Conservation (phyloP, 2,113 vertebrate genomes). For the Sander vitreus region DNA sequence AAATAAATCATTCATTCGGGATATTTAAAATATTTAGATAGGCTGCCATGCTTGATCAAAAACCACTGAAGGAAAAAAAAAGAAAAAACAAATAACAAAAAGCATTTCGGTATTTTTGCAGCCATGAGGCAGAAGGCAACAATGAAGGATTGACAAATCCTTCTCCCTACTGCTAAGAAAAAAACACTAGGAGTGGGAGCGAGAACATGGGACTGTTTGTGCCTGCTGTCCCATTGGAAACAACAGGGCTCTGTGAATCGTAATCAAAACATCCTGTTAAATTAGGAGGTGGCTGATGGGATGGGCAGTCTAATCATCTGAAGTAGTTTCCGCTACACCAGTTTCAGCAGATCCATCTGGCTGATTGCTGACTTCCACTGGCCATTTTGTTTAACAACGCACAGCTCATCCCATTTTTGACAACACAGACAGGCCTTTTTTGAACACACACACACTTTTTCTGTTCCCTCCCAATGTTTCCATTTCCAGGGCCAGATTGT, state of each 20-base stretch:
- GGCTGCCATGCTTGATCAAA: neutral
- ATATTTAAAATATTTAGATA: conserved; percentile 58
- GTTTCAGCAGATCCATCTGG: conserved; percentile 56
- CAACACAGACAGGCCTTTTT: neutral
- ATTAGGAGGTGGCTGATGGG: conserved; percentile 34
- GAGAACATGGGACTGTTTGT: conserved; percentile 14
- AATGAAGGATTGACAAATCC: conserved; percentile 8
- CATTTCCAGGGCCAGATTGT: neutral
- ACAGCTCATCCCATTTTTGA: neutral
- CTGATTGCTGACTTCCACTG: conserved; percentile 43
- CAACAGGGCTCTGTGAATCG: conserved; percentile 4
- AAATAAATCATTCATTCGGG: conserved; percentile 56
- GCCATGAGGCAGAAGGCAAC: conserved; percentile 2
- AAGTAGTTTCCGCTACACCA: conserved; percentile 49
- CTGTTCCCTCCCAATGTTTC: neutral
- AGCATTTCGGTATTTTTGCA: neutral
- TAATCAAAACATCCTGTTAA: conserved; percentile 48
- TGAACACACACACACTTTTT: neutral
- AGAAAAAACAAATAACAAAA: conserved; percentile 11
- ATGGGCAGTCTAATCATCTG: conserved; percentile 53
- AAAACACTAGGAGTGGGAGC: neutral
- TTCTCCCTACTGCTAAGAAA: neutral
- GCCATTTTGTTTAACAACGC: conserved; percentile 4
- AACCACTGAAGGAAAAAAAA: conserved; percentile 10
- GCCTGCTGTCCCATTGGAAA: conserved; percentile 23